These are phyloP conservation scores for Trissoscelio sp. DNA, from an alignment of 2,888 invertebrate species.

Conservation along the genomic window DNA sequence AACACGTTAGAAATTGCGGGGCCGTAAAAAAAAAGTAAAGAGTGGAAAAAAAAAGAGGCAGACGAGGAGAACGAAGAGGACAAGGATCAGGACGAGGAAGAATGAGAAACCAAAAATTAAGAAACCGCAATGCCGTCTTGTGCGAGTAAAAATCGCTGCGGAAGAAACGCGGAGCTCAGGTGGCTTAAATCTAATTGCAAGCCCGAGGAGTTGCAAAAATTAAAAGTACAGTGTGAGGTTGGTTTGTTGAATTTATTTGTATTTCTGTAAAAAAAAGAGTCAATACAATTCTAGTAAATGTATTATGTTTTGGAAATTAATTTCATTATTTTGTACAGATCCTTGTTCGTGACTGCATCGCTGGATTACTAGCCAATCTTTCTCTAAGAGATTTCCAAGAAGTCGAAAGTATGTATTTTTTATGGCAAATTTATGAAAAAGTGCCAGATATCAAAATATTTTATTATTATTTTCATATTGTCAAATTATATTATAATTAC, in stretches of 20 bases:
- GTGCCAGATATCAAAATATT: too few relatives aligned
- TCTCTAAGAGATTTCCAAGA: constrained; percentile 93
- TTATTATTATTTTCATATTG: too few relatives aligned
- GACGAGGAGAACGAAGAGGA: constrained; percentile 71
- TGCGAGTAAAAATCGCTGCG: constrained; percentile 86
- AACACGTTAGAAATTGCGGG: constrained; percentile 81
- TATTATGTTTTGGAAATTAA: too few relatives aligned
- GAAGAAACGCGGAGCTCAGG: constrained; percentile 88
- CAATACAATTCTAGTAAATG: too few relatives aligned
- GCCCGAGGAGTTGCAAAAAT: constrained; percentile 90
- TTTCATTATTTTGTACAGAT: too few relatives aligned
- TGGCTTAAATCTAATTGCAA: constrained; percentile 91
- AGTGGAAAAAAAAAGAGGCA: constrained; percentile 75
- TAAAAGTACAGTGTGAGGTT: constrained; percentile 89
- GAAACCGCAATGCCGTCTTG: constrained; percentile 87
- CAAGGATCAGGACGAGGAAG: constrained; percentile 82
- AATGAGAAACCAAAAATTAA: constrained; percentile 85
- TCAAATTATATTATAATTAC: too few relatives aligned
- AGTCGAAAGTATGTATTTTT: constrained; percentile 88
- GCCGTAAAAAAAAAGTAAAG: constrained; percentile 79
- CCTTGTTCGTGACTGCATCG: constrained; percentile 92
- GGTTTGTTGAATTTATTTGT: too few relatives aligned
- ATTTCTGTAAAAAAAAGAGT: too few relatives aligned
- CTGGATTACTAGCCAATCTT: constrained; percentile 90
- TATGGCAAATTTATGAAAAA: neutral